These are phyloP conservation scores for Metalampra italica DNA, from an alignment of 2,888 invertebrate genomes.

Conservation along the genomic window DNA sequence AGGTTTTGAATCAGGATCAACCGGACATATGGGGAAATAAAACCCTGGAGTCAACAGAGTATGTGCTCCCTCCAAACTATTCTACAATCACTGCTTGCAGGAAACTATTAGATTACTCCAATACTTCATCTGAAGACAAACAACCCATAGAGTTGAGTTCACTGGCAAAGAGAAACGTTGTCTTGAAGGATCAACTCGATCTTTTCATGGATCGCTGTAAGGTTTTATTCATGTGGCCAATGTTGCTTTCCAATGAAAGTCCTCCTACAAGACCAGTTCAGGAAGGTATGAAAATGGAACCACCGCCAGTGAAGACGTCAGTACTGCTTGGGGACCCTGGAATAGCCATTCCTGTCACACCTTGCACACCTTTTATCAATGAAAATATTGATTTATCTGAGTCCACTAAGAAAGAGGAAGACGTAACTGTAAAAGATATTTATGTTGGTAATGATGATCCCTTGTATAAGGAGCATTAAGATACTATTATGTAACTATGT, in stretches of 20 bases:
- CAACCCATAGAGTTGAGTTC: not conserved
- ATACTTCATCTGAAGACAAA: not conserved
- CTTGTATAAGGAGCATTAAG: not conserved
- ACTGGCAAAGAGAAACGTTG: constrained; percentile 22
- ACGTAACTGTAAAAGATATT: constrained; percentile 12
- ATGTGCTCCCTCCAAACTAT: constrained; percentile 56
- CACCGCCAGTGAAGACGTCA: not conserved
- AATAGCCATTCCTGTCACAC: not conserved
- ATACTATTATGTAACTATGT: no score
- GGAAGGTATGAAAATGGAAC: no score
- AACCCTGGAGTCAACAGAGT: constrained; percentile 20
- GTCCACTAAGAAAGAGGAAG: not conserved
- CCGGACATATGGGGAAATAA: constrained; percentile 52
- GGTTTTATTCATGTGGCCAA: constrained; percentile 53
- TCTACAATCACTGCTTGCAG: constrained; percentile 53
- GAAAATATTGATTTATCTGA: not conserved
- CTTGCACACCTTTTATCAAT: not conserved
- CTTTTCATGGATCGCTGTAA: constrained; percentile 45
- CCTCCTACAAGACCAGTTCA: not conserved
- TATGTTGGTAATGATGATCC: constrained; percentile 10
- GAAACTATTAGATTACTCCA: constrained; percentile 38
- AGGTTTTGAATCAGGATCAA: constrained; percentile 16
- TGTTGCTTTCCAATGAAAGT: constrained; percentile 46
- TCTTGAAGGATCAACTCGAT: constrained; percentile 34
- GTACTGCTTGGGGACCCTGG: not conserved